Conservation (phyloP, 1,140 invertebrate genomes). For the Neodiprion virginianus region DNA sequence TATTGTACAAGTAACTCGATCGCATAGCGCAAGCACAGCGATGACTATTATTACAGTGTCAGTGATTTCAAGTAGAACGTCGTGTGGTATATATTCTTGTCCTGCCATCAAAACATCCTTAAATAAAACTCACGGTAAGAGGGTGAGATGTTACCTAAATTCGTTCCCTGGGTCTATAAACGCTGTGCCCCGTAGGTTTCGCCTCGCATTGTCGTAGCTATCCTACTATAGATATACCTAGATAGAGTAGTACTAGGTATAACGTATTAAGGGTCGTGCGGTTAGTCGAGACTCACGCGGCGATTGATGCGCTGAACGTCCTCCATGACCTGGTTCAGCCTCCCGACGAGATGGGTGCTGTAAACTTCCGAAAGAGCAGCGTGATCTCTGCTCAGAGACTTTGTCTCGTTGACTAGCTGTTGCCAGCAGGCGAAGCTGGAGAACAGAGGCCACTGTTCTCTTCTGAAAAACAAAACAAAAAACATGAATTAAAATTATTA, state of each 20-base stretch:
- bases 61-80: too few relatives aligned
- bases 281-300: constrained; percentile 66
- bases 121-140: too few relatives aligned
- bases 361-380: constrained; percentile 88
- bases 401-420: constrained; percentile 86
- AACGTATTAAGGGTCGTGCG: constrained; percentile 6
- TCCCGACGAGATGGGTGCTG: constrained; percentile 81
- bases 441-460: constrained; percentile 92
- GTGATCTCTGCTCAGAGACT: constrained; percentile 87
- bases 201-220: neutral
- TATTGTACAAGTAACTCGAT: too few relatives aligned
- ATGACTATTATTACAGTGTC: too few relatives aligned
- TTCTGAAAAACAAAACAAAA: constrained; percentile 65
- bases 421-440: constrained; percentile 93
- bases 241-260: too few relatives aligned
- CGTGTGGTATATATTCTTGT: too few relatives aligned
- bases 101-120: too few relatives aligned
- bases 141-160: too few relatives aligned
- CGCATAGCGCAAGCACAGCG: too few relatives aligned
- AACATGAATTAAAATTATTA: constrained; percentile 27
- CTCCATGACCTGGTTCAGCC: constrained; percentile 86
- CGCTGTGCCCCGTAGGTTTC: too few relatives aligned
- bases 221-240: neutral
- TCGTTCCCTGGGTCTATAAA: too few relatives aligned
- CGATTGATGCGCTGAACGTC: constrained; percentile 90